phyloP scores from a whole-genome alignment of 2,797 vertebrate species.

The Argyrosomus regius region DNA sequence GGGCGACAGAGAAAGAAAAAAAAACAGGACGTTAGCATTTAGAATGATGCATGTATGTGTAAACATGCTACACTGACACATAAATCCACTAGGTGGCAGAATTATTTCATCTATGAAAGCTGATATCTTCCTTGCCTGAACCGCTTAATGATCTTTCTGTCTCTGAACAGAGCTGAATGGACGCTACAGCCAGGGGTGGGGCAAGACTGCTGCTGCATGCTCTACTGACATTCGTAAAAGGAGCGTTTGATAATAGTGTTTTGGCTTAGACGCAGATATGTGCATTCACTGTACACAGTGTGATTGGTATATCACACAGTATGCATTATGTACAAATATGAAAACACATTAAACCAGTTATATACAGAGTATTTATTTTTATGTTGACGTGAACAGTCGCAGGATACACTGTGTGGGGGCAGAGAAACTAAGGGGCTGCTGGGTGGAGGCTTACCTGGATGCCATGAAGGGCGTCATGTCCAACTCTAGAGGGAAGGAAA shows the following conservation, averaged over 20 bases:
- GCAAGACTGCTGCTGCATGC: constrained; percentile 67
- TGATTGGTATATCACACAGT: neutral
- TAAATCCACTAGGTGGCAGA: constrained; percentile 73
- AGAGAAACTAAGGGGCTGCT: neutral
- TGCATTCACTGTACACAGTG: neutral
- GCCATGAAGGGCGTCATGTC: constrained; percentile 99
- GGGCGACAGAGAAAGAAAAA: constrained; percentile 30
- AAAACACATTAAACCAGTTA: neutral
- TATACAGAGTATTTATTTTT: neutral
- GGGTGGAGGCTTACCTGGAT: constrained; percentile 89
- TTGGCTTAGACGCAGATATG: neutral
- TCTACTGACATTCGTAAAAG: constrained; percentile 51
- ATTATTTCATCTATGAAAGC: constrained; percentile 25
- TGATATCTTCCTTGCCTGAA: neutral
- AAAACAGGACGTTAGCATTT: constrained; percentile 9
- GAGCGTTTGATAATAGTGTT: constrained; percentile 21
- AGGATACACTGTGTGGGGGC: neutral
- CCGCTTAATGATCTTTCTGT: constrained; percentile 39
- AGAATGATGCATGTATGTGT: neutral
- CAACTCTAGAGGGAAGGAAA: constrained; percentile 98
- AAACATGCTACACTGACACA: constrained; percentile 7
- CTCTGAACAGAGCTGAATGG: constrained; percentile 63
- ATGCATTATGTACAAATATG: neutral
- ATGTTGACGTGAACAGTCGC: neutral
- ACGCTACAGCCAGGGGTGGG: constrained; percentile 74